A percentile compares a stretch with the other conserved stretches of the same genome.
These are phyloP conservation scores for Mastacembelus armatus DNA, from an alignment of 2,797 vertebrate genomes.

Conservation along the genomic window DNA sequence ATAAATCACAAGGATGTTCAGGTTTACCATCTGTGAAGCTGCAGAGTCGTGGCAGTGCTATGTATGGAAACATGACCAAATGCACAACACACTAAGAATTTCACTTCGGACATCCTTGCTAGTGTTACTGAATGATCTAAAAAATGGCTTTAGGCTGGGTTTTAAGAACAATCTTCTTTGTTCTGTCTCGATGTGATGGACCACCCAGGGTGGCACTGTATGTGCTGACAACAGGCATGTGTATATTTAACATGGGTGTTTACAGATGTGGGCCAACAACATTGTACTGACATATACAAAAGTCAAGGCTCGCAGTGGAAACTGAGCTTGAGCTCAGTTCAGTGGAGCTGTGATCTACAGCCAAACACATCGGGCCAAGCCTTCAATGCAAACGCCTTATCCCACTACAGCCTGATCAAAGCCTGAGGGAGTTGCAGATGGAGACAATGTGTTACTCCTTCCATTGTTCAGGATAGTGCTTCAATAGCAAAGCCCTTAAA, in stretches of 20 bases:
- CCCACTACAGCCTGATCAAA: conserved; percentile 24
- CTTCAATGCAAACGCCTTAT: conserved; percentile 54
- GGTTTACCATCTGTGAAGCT: not conserved
- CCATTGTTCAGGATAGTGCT: conserved; percentile 43
- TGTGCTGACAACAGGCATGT: conserved; percentile 13
- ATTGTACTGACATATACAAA: conserved; percentile 35
- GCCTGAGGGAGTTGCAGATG: conserved; percentile 48
- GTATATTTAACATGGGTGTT: conserved; percentile 31
- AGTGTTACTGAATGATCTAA: conserved; percentile 11
- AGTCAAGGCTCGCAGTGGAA: conserved; percentile 26
- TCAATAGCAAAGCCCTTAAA: conserved; percentile 46
- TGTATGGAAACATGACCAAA: conserved; percentile 28
- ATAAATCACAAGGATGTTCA: conserved; percentile 36
- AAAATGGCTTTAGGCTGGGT: conserved; percentile 20
- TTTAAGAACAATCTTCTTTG: conserved; percentile 17
- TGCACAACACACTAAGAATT: conserved; percentile 19
- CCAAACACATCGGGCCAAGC: conserved; percentile 53
- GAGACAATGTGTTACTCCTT: conserved; percentile 56
- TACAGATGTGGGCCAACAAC: conserved; percentile 45
- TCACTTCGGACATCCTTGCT: conserved; percentile 5
- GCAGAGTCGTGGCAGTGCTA: not conserved
- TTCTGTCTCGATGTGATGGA: conserved; percentile 37
- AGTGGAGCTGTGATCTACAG: conserved; percentile 50
- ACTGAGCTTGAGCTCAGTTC: conserved; percentile 24
- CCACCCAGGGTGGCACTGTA: conserved; percentile 60